Conservation (phyloP, 2,888 invertebrate species). For the Drosophila multiciliata region DNA sequence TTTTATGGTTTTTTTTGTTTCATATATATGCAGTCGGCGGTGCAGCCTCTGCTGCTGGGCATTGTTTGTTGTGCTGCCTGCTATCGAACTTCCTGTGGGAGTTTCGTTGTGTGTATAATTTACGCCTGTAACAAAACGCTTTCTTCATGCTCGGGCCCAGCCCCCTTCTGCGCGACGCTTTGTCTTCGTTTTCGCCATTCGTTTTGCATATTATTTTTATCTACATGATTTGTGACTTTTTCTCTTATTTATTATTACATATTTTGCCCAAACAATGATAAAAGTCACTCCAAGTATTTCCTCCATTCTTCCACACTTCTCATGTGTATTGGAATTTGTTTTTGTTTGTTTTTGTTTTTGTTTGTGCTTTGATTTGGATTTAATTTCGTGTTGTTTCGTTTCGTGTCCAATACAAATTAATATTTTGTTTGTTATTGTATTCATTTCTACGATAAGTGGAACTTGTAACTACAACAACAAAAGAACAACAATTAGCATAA, state of each 20-base stretch:
- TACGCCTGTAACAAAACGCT: slow-evolving; percentile 70
- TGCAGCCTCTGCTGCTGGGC: slow-evolving; percentile 32
- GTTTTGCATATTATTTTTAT: slow-evolving; percentile 62
- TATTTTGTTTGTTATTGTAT: slow-evolving; percentile 40
- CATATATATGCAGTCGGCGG: slow-evolving; percentile 40
- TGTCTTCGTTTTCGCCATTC: slow-evolving; percentile 25
- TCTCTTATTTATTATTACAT: slow-evolving; percentile 36
- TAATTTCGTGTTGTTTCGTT: slow-evolving; percentile 34
- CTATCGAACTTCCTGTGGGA: slow-evolving; percentile 81
- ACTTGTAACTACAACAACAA: slow-evolving; percentile 24
- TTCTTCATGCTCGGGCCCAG: slow-evolving; percentile 27
- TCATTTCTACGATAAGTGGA: slow-evolving; percentile 24
- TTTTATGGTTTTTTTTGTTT: slow-evolving; percentile 39
- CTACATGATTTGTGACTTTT: slow-evolving; percentile 51
- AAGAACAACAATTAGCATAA: slow-evolving; percentile 36
- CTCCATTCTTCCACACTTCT: slow-evolving; percentile 1
- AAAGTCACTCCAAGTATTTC: slow-evolving; percentile 13
- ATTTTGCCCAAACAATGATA: slow-evolving; percentile 35
- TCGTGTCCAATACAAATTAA: slow-evolving; percentile 44
- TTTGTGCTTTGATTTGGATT: slow-evolving; percentile 3
- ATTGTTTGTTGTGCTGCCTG: slow-evolving; percentile 46
- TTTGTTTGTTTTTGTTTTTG: neutral
- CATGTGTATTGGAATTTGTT: slow-evolving; percentile 6
- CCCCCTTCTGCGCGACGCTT: slow-evolving; percentile 2
- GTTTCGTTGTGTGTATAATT: slow-evolving; percentile 63